Evolutionary conservation across 2,888 invertebrate genomes (phyloP), one percentile per base, ranked within the genome.

Genomic region (Tetanocera ferruginea): DNA sequence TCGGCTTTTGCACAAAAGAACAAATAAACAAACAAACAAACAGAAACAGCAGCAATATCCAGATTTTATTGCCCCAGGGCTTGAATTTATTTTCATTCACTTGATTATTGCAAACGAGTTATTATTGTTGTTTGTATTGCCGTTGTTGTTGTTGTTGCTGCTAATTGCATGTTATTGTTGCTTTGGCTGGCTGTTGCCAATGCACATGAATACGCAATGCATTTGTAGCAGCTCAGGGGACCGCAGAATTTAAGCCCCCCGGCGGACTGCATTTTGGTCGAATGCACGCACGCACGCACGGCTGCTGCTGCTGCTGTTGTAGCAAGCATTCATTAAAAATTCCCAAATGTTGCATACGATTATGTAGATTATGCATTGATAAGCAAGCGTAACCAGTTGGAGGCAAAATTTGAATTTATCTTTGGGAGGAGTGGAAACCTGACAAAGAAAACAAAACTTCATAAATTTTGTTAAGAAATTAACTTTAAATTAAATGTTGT

Each of bases 161-260:
- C 69, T 69, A 69, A 69, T 69, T 69, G 69, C 69, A 52, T 51
- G 28, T 69, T 69, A 49, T 49, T 51, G 69, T 69, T 69, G 69
- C 25, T 69, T n/a, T n/a, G n/a, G 31, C 9, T n/a, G 43, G 43
- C 6, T 43, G 43, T 14, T 43, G 9, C 25, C 31, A 34, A 37
- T n/a, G 64, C 34, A 66, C 31, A 37, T 19, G n/a, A 28, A 66
- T 34, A 66, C 64, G 34, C 34, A 66, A 23, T n/a, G 34, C 25
- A 62, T 62, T 62, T 23, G 19, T 6, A 66, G 17, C 31, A 19
- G 55, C 23, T n/a, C 55, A 55, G 23, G 9, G 23, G 19, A 55
- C 23, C 19, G 19, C 55, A 55, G 9, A 8, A 60, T 23, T 60
- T 23, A 23, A 14, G 14, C 57, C 28, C 11, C 19, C 57, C 25